Base-by-base conservation (phyloP, 2,113 vertebrate genomes). In the Callipepla californica region DNA sequence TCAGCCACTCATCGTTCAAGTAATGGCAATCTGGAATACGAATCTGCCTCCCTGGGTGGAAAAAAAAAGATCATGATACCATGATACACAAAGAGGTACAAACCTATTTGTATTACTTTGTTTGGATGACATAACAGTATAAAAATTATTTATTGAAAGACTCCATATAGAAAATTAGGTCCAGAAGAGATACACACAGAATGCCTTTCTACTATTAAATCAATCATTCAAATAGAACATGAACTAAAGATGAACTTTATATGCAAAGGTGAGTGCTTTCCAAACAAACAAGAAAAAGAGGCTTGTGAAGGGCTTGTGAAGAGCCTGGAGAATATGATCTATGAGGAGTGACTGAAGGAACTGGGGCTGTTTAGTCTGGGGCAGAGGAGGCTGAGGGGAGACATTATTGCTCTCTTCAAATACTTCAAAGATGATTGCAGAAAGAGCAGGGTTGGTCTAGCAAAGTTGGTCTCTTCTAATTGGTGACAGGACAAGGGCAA, bases 11-110 rank as follows among this genome's bases (percentile, higher is more conserved):
- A 26, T 97, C 92, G 18, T 93, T 95, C 70, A 98, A 78, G 38
- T 78, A 72, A 5, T 30, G 58, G 68, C 89, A 88, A 72, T 96
- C 95, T 82, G 89, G 82, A 61, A 96, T 89, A 61, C 61, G 86
- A 48, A 97, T 89, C 55, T 93, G n/a, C 84, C 94, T 96, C 97
- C 95, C 97, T 98, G 93, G 19, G 72, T 48, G 86, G 59, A 85
- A 22, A 92, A 74, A 51, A 26, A 50, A 80, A 38, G 14, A 78
- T 22, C 32, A 12, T 16, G 44, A 62, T 67, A 36, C 45, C 51
- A 8, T 42, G 53, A 7, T 42, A 59, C 5, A 55, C n/a, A 36
- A 67, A 26, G 50, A 77, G 34, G 11, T 48, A 79, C 34, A 88
- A 83, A 51, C 13, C 6, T 61, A 66, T 53, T 82, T 50, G 23